These are phyloP conservation scores for Lampris megalopsis DNA, from an alignment of 2,113 vertebrate species.

Conservation along the genomic window DNA sequence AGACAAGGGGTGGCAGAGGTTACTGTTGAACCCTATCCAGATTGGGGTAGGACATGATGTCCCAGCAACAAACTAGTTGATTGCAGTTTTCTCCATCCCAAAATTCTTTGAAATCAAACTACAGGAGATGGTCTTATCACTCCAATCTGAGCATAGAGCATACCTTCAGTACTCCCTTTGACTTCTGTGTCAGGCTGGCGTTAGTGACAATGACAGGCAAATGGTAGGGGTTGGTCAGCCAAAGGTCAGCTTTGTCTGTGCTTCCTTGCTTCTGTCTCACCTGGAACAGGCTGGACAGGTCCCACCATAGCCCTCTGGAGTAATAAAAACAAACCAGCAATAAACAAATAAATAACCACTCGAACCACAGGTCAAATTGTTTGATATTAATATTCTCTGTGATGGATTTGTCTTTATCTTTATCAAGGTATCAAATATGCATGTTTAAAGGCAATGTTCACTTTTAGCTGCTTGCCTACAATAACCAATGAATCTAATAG, in stretches of 20 bases:
- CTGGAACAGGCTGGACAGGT: conserved; percentile 84
- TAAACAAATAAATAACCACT: background rate
- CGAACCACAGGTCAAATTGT: no score
- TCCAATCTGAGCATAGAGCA: background rate
- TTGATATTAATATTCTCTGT: no score
- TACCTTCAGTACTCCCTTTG: conserved; percentile 87
- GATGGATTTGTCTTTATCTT: no score
- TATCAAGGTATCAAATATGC: no score
- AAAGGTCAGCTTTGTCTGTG: conserved; percentile 87
- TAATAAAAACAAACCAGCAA: conserved; percentile 11
- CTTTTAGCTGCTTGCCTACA: no score
- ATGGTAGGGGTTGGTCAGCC: conserved; percentile 88
- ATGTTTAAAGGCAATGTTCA: no score
- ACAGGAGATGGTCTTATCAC: background rate
- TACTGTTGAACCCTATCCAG: background rate
- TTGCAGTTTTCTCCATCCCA: background rate
- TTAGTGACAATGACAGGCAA: conserved; percentile 83
- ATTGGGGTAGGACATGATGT: background rate
- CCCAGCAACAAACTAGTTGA: background rate
- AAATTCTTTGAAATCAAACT: background rate
- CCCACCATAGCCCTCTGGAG: conserved; percentile 80
- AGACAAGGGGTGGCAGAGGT: conserved; percentile 53
- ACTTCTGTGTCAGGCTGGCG: conserved; percentile 84
- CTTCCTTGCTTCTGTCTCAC: conserved; percentile 82
- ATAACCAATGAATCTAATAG: no score